Conservation (phyloP, 1,140 invertebrate genomes). For the Nymphalis io region DNA sequence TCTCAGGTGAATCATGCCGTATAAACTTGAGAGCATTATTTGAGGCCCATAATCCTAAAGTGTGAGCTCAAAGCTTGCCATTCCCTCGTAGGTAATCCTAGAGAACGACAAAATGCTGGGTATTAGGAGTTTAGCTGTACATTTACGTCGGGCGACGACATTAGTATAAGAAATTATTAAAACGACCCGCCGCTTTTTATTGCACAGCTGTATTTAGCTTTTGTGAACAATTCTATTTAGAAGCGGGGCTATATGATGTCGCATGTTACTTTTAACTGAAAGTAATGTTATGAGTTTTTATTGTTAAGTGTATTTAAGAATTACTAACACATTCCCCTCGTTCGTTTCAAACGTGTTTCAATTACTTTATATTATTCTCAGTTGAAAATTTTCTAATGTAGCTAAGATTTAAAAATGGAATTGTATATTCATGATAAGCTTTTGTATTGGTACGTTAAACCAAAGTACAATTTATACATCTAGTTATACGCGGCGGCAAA, state of each 20-base stretch:
- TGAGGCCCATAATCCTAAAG: slow-evolving; percentile 49
- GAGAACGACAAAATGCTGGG: slow-evolving; percentile 43
- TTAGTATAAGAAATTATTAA: slow-evolving; percentile 48
- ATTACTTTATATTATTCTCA: neutral
- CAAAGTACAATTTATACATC: neutral
- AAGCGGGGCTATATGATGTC: slow-evolving; percentile 26
- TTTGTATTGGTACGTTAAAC: neutral
- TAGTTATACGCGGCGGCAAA: too few relatives aligned
- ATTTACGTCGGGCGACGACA: slow-evolving; percentile 43
- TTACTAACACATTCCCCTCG: neutral
- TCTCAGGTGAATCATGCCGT: slow-evolving; percentile 39
- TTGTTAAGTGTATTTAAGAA: slow-evolving; percentile 22
- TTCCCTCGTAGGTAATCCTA: slow-evolving; percentile 48
- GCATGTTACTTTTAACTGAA: slow-evolving; percentile 27
- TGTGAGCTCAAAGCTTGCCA: slow-evolving; percentile 45
- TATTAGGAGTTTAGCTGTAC: slow-evolving; percentile 50
- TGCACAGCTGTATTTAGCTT: slow-evolving; percentile 38
- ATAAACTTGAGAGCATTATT: slow-evolving; percentile 45
- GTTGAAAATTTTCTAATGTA: neutral
- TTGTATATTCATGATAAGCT: too few relatives aligned
- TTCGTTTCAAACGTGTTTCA: neutral
- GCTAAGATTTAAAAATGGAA: too few relatives aligned
- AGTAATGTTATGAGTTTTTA: slow-evolving; percentile 28
- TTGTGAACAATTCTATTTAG: slow-evolving; percentile 36
- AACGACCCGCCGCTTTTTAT: slow-evolving; percentile 41